Evolutionary conservation across 2,888 invertebrate genomes (phyloP), one percentile per base, ranked within the genome.

Genomic region (Harpalus rufipes): DNA sequence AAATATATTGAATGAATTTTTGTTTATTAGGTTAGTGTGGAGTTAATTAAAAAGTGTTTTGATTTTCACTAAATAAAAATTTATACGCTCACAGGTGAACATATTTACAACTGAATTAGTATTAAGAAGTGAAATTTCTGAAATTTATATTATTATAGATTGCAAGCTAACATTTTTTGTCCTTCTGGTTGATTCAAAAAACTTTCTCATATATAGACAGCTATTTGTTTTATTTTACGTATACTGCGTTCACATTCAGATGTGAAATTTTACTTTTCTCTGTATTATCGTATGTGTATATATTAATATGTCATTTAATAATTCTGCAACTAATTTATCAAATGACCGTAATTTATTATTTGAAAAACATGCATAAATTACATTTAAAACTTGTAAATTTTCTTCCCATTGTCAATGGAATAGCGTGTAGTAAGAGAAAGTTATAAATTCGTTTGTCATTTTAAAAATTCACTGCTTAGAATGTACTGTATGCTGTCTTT

Each of bases 131-230:
- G 72, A 74, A 74, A 74, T 18, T 74, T 74, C 72, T 74, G 1
- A 74, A 74, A 74, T 74, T 44, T 74, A 74, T 74, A 44, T 74
- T 74, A 74, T 74, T 74, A 44, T 44, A 74, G 72, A 74, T 74
- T 74, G 72, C 16, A 18, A 74, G 44, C 44, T 18, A 58, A 58
- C 14, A n/a, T 10, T 78, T 78, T 78, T 78, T 78, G 56, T 78
- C 56, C 32, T 78, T 78, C 78, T 58, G 18, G 16, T 1, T 32
- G 56, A 25, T 78, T 78, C 78, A n/a, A 78, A 25, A 25, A 76
- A 58, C 58, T 78, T 78, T 58, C 58, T 78, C 78, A 32, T 78
- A 56, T 32, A 78, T 76, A 32, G 78, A 14, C 21, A 32, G 21
- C 56, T n/a, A 78, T 78, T 78, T 78, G 56, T 78, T 32, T 56